Evolutionary conservation across 1,140 invertebrate genomes (phyloP).

Genomic region (Drosophila ambigua): DNA sequence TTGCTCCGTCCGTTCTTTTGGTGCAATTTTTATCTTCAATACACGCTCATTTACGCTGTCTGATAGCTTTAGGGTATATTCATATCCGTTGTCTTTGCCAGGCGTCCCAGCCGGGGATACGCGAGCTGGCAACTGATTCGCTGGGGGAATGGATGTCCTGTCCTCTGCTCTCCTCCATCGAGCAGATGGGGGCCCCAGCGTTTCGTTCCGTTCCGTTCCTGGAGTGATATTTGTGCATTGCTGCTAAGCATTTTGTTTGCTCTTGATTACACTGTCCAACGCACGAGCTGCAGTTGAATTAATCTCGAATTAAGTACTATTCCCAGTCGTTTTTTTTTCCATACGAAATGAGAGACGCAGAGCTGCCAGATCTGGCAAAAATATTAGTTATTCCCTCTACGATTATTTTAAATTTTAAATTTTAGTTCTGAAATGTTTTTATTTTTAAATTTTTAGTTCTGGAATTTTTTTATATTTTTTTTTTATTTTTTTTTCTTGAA

Average conservation of each 20-base stretch:
- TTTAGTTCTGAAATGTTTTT: too few relatives aligned
- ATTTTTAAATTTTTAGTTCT: too few relatives aligned
- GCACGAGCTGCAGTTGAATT: too few relatives aligned
- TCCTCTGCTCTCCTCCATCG: not conserved
- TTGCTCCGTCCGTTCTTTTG: slow-evolving; percentile 34
- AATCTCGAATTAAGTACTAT: too few relatives aligned
- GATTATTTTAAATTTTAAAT: too few relatives aligned
- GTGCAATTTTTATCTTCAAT: slow-evolving; percentile 71
- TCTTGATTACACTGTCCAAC: slow-evolving; percentile 32
- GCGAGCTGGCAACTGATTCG: slow-evolving; percentile 38
- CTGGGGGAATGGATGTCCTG: slow-evolving; percentile 16
- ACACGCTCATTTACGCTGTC: slow-evolving; percentile 80
- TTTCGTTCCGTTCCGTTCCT: not conserved
- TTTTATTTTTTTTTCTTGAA: not conserved
- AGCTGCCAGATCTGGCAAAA: not conserved
- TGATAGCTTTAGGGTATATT: slow-evolving; percentile 77
- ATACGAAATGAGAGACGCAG: not conserved
- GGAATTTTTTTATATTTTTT: too few relatives aligned
- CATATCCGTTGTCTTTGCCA: slow-evolving; percentile 74
- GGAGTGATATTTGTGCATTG: slow-evolving; percentile 26
- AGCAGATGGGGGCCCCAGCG: not conserved
- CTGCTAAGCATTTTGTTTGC: slow-evolving; percentile 46
- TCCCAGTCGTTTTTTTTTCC: too few relatives aligned
- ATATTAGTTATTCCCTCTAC: too few relatives aligned
- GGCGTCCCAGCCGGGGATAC: slow-evolving; percentile 18